phyloP scores from a whole-genome alignment of 2,113 vertebrate genomes.

The Cyphomyrus discorhynchus region DNA sequence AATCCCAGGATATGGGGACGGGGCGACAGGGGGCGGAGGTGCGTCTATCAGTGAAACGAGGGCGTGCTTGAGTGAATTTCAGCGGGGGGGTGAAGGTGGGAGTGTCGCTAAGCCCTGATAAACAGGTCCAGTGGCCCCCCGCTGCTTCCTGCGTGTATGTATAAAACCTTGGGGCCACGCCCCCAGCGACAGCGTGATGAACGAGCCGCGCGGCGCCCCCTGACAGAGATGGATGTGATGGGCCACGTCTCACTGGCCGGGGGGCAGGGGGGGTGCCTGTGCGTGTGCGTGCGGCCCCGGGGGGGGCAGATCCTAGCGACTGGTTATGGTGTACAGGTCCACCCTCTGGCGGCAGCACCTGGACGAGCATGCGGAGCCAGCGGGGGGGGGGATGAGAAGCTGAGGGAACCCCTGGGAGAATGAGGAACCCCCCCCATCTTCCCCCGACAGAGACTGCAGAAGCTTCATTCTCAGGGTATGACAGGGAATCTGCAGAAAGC shows the following conservation, averaged over 20 bases:
- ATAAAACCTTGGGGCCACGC: constrained; percentile 62
- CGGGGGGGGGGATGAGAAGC: not conserved
- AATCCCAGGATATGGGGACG: not conserved
- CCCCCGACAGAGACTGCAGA: not conserved
- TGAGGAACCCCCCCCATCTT: not conserved
- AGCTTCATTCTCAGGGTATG: not conserved
- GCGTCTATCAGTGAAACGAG: not conserved
- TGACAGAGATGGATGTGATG: constrained; percentile 79
- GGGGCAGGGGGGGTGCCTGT: constrained; percentile 18
- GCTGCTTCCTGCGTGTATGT: constrained; percentile 51
- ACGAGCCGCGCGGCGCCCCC: constrained; percentile 54
- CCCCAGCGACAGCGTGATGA: constrained; percentile 69
- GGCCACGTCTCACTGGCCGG: constrained; percentile 51
- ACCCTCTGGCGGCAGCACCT: not conserved
- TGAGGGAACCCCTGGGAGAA: not conserved
- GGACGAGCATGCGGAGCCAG: not conserved
- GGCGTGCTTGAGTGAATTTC: constrained; percentile 43
- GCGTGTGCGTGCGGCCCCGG: not conserved
- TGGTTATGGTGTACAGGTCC: not conserved
- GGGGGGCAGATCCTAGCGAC: not conserved
- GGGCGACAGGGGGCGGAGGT: not conserved
- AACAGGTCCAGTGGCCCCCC: constrained; percentile 66
- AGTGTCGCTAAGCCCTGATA: constrained; percentile 47
- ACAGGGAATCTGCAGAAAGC: not conserved
- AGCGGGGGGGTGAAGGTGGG: constrained; percentile 64